Base-by-base conservation (phyloP, 1,140 invertebrate genomes). In the Lepidurus couesii region DNA sequence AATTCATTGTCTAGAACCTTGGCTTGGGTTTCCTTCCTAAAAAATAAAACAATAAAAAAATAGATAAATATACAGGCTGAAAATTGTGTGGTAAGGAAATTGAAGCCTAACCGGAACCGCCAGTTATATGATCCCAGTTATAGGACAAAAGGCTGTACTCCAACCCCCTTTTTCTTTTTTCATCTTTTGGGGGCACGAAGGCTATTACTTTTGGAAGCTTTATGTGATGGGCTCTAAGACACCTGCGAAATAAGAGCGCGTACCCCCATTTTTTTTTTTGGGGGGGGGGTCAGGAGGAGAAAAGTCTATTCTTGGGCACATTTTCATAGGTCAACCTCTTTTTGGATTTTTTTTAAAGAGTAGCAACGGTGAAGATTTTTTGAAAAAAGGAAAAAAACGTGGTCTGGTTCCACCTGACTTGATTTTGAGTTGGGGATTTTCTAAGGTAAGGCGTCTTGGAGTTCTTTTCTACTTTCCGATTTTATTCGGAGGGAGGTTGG, bases 181-280 rank as follows among this genome's bases (percentile, higher is more conserved):
- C 13, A 7, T 21, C 21, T 65, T 65, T 65, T 13, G 53, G 53
- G 53, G 16, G 21, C 53, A 65, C 53, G 13, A 21, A 65, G 53
- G n/a, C 53, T 65, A 65, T 65, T 65, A 65, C 16, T 65, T 65
- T 65, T 65, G 4, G 34, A 65, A 65, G 53, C 53, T 13, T 65
- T n/a, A 65, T 65, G 53, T 65, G 53, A 65, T 65, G 53, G 53
- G 53, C 53, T 21, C 53, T 65, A 65, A 65, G 53, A 65, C 53
- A 65, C 53, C 53, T 65, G 53, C 53, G 53, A 65, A 65, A 65
- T 65, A 65, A 65, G 53, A n/a, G 53, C 53, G 21, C 21, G 21
- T n/a, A 21, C 16, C 53, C 53, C 53, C 21, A 7, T 65, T 65
- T 7, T 65, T 65, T 65, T 53, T 53, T 13, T 3, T 3, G 16